Evolutionary conservation across 2,797 vertebrate species (phyloP).

Genomic region (Sebastes steindachneri): DNA sequence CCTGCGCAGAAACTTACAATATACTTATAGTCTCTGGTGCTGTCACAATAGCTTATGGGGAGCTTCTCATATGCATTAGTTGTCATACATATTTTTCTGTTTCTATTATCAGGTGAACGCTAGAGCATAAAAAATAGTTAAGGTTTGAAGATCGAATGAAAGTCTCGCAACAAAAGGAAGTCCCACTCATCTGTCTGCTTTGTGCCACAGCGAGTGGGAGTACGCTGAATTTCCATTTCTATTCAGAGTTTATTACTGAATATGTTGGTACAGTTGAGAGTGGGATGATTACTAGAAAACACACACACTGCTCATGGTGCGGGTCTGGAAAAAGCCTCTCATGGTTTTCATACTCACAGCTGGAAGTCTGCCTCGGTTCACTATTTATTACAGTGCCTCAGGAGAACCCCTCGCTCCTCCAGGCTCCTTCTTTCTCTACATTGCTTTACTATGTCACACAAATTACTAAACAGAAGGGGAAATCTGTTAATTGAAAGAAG

Average conservation of each 20-base stretch:
- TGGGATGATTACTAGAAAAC: slow-evolving; percentile 11
- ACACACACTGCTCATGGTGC: not conserved
- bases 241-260: slow-evolving; percentile 2
- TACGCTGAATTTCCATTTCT: not conserved
- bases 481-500: slow-evolving; percentile 8
- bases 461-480: not conserved
- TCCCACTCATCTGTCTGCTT: not conserved
- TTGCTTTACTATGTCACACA: not conserved
- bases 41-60: not conserved
- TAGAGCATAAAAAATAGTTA: not conserved
- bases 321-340: not conserved
- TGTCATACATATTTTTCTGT: not conserved
- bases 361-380: slow-evolving; percentile 42
- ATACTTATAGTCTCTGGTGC: not conserved
- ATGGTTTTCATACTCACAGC: slow-evolving; percentile 31
- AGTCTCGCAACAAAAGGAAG: not conserved
- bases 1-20: not conserved
- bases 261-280: not conserved
- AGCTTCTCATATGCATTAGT: not conserved
- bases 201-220: not conserved
- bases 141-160: not conserved
- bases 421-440: not conserved
- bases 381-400: slow-evolving; percentile 46
- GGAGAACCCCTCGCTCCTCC: not conserved
- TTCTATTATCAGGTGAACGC: not conserved